Percentiles rank a stretch among this genome's conserved stretches.
Evolutionary conservation across 2,797 vertebrate species (phyloP).

Genomic region (Liparis tanakae): DNA sequence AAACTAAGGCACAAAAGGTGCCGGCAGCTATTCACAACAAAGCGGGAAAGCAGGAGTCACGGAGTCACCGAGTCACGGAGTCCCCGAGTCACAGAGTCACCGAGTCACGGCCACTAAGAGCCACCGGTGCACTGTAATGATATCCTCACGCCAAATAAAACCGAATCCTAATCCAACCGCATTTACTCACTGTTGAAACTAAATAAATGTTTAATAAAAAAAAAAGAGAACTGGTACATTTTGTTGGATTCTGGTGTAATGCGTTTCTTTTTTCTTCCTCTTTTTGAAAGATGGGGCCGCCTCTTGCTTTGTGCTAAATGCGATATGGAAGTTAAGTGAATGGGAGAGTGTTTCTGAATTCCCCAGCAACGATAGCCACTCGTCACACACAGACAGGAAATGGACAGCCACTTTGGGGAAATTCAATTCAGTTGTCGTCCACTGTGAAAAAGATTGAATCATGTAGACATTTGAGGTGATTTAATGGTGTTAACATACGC

Average conservation of each 20-base stretch:
- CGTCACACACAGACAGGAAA: slow-evolving; percentile 83
- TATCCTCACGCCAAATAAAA: slow-evolving; percentile 40
- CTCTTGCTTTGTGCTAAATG: slow-evolving; percentile 59
- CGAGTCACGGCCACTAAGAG: slow-evolving; percentile 83
- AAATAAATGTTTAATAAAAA: slow-evolving; percentile 8
- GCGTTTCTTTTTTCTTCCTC: slow-evolving; percentile 36
- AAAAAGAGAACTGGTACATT: neutral
- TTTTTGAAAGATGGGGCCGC: slow-evolving; percentile 49
- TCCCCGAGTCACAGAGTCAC: slow-evolving; percentile 84
- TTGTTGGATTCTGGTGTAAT: slow-evolving; percentile 23
- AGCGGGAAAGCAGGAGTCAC: slow-evolving; percentile 80
- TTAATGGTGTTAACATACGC: slow-evolving; percentile 84
- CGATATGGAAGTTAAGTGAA: slow-evolving; percentile 73
- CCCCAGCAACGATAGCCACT: slow-evolving; percentile 75
- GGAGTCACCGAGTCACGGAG: slow-evolving; percentile 84
- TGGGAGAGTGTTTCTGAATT: slow-evolving; percentile 74
- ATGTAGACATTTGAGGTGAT: slow-evolving; percentile 84
- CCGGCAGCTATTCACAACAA: slow-evolving; percentile 79
- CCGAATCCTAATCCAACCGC: slow-evolving; percentile 15
- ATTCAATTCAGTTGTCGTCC: slow-evolving; percentile 83
- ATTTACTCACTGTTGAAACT: slow-evolving; percentile 8
- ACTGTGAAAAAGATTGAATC: slow-evolving; percentile 84
- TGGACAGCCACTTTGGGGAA: slow-evolving; percentile 85
- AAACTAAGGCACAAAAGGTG: no score
- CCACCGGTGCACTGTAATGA: no score